Conservation (phyloP, 2,888 invertebrate genomes). For the Lordiphosa fenestrarum region DNA sequence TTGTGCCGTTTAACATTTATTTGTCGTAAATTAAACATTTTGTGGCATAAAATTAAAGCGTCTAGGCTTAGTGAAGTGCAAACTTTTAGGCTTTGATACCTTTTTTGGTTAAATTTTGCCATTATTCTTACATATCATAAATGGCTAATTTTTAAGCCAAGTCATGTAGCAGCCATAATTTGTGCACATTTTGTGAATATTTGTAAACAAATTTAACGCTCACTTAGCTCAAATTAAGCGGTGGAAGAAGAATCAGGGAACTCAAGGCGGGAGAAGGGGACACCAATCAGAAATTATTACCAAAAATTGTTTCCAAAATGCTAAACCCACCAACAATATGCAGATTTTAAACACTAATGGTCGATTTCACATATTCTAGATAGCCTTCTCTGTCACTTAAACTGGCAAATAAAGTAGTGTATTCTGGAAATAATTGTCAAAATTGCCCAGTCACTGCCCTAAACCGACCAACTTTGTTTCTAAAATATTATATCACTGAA, state of each 20-base stretch:
- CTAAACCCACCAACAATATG: no score
- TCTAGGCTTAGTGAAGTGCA: slow-evolving; percentile 38
- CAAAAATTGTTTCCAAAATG: no score
- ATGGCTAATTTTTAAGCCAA: slow-evolving; percentile 54
- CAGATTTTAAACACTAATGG: no score
- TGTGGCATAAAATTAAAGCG: slow-evolving; percentile 28
- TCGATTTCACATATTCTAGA: no score
- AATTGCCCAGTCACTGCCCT: no score
- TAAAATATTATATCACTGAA: no score
- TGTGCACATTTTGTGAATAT: slow-evolving; percentile 21
- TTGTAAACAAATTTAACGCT: slow-evolving; percentile 45
- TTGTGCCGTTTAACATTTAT: slow-evolving; percentile 70
- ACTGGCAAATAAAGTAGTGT: no score
- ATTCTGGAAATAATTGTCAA: no score
- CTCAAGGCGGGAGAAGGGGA: no score
- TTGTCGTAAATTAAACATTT: slow-evolving; percentile 72
- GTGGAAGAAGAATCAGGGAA: not conserved
- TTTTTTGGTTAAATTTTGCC: not conserved
- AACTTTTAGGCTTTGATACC: slow-evolving; percentile 42
- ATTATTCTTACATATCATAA: slow-evolving; percentile 26
- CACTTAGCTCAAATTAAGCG: slow-evolving; percentile 13
- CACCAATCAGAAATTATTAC: no score
- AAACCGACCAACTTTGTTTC: no score
- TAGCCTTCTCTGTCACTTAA: no score
- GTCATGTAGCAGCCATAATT: slow-evolving; percentile 61